phyloP scores from a whole-genome alignment of 2,797 vertebrate genomes.

The Betta splendens region DNA sequence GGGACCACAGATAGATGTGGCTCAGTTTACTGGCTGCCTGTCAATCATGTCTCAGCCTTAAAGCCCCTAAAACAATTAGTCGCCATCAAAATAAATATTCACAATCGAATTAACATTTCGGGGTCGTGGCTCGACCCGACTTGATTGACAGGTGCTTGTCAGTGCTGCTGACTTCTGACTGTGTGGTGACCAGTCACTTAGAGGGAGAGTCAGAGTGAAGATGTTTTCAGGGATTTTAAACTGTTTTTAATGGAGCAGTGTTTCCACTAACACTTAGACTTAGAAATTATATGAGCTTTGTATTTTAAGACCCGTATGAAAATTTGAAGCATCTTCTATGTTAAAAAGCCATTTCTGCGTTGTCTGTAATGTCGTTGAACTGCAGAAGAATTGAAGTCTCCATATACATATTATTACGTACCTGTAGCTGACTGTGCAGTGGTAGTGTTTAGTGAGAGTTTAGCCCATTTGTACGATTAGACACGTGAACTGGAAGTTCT shows the following conservation, averaged over 20 bases:
- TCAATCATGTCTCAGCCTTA: background rate
- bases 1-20: background rate
- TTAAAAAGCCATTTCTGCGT: too few species aligned
- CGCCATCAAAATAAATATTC: background rate
- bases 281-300: background rate
- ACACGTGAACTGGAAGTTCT: slow-evolving; percentile 10
- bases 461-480: background rate
- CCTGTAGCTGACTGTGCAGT: slow-evolving; percentile 8
- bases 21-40: background rate
- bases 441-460: background rate
- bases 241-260: background rate
- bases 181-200: too few species aligned
- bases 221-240: background rate
- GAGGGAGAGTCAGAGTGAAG: background rate
- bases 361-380: background rate
- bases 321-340: background rate
- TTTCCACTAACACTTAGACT: background rate
- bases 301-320: slow-evolving; percentile 1
- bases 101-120: background rate
- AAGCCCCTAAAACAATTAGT: background rate
- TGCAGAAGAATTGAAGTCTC: too few species aligned
- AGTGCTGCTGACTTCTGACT: background rate
- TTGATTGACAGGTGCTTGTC: background rate
- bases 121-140: too few species aligned
- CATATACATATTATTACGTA: background rate